A percentile compares a stretch with the other conserved stretches of the same genome.
Evolutionary conservation across 2,888 invertebrate species (phyloP).

Genomic region (Rhagium mordax): DNA sequence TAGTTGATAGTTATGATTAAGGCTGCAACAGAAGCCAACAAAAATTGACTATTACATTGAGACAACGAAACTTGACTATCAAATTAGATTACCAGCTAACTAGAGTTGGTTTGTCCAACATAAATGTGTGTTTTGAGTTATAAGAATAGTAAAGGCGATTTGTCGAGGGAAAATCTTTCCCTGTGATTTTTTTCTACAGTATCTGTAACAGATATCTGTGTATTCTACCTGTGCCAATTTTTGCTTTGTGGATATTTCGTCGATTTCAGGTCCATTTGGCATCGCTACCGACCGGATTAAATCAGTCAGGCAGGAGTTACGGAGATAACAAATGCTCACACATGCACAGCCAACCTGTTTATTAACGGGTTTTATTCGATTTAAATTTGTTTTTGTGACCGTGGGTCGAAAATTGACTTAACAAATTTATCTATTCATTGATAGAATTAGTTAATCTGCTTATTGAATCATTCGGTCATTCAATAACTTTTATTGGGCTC

Average conservation of each 20-base stretch:
- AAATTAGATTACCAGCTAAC: too few relatives aligned
- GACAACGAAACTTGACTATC: too few relatives aligned
- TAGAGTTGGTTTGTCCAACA: too few relatives aligned
- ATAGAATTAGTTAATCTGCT: conserved; percentile 60
- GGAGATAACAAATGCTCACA: conserved; percentile 1
- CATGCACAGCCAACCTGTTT: conserved; percentile 34
- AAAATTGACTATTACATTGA: too few relatives aligned
- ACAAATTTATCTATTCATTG: conserved; percentile 68
- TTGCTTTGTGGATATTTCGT: not conserved
- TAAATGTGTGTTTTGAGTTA: too few relatives aligned
- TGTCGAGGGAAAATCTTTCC: too few relatives aligned
- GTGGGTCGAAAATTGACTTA: conserved; percentile 63
- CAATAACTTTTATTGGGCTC: conserved; percentile 40
- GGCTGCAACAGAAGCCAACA: too few relatives aligned
- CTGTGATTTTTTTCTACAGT: too few relatives aligned
- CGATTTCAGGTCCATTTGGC: not conserved
- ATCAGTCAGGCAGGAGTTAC: not conserved
- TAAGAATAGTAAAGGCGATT: too few relatives aligned
- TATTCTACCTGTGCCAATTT: too few relatives aligned
- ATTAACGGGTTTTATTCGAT: conserved; percentile 37
- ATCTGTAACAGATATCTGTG: too few relatives aligned
- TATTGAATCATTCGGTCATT: conserved; percentile 62
- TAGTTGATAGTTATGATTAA: too few relatives aligned
- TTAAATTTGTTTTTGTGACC: conserved; percentile 46
- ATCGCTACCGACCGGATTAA: not conserved